Conservation (phyloP, 2,888 invertebrate genomes). For the Ectemnius cavifrons region DNA sequence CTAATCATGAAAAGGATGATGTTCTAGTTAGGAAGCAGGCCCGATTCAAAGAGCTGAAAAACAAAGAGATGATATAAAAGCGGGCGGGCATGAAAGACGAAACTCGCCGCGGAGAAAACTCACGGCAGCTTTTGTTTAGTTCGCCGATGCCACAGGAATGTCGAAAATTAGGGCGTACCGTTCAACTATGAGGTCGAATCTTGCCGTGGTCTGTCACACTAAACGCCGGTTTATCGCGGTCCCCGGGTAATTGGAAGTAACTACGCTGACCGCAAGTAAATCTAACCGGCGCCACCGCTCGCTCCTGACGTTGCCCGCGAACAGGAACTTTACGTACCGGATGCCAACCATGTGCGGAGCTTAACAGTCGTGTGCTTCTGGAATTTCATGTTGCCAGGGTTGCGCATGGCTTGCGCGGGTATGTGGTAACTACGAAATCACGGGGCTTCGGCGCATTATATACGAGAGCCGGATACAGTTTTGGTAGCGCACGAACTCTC, state of each 20-base stretch:
- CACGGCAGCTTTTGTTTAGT: background rate
- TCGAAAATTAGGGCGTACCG: conserved; percentile 8
- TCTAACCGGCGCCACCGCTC: conserved; percentile 23
- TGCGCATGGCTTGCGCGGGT: conserved; percentile 38
- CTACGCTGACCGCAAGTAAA: conserved; percentile 53
- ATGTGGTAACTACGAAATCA: conserved; percentile 49
- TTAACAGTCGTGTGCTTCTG: conserved; percentile 58
- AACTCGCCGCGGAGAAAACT: background rate
- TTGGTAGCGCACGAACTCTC: conserved; percentile 16
- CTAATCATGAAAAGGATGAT: background rate
- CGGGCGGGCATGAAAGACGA: no score
- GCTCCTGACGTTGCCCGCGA: conserved; percentile 20
- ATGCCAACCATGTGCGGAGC: conserved; percentile 45
- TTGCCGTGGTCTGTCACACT: conserved; percentile 43
- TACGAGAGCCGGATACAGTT: conserved; percentile 46
- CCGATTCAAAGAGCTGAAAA: background rate
- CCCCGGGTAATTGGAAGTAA: conserved; percentile 41
- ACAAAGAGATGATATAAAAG: background rate
- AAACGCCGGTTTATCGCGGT: conserved; percentile 38
- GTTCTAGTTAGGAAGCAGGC: background rate
- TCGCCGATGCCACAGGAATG: conserved; percentile 15
- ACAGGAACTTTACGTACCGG: conserved; percentile 60
- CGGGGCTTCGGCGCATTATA: conserved; percentile 50
- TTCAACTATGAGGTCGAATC: conserved; percentile 49
- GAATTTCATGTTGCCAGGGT: conserved; percentile 36